Percentiles rank a stretch among this genome's conserved stretches.
phyloP scores from a whole-genome alignment of 92 coral and sea anemone species.

The Phymanthus crucifer region DNA sequence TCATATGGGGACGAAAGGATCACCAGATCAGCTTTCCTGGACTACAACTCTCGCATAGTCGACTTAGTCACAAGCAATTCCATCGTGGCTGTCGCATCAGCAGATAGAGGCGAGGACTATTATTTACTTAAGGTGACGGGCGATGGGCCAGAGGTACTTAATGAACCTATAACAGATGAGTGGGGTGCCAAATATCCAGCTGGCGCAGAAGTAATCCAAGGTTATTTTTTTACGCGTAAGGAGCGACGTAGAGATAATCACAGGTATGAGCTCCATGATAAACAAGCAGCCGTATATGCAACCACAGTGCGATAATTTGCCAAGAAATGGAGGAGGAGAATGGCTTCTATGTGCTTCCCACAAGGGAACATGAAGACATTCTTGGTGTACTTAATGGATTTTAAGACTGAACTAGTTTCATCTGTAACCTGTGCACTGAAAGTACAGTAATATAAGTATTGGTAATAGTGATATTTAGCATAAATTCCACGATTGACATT shows the following conservation, averaged over 20 bases:
- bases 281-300: constrained; percentile 22
- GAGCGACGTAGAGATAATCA: not conserved
- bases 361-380: constrained; percentile 20
- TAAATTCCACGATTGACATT: too few relatives aligned
- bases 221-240: not conserved
- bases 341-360: not conserved
- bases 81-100: constrained; percentile 51
- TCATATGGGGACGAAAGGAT: constrained; percentile 11
- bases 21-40: constrained; percentile 11
- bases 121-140: constrained; percentile 29
- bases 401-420: too few relatives aligned
- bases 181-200: not conserved
- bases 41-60: constrained; percentile 6
- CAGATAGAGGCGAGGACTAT: constrained; percentile 34
- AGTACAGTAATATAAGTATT: too few relatives aligned
- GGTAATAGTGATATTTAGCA: too few relatives aligned
- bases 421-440: too few relatives aligned
- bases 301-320: constrained; percentile 25
- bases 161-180: constrained; percentile 10
- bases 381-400: constrained; percentile 27
- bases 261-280: not conserved
- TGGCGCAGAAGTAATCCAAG: too few relatives aligned
- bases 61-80: constrained; percentile 25
- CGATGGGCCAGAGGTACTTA: constrained; percentile 2
- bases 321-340: constrained; percentile 7